Conservation (phyloP, 1,140 invertebrate genomes). For the Nylanderia fulva region DNA sequence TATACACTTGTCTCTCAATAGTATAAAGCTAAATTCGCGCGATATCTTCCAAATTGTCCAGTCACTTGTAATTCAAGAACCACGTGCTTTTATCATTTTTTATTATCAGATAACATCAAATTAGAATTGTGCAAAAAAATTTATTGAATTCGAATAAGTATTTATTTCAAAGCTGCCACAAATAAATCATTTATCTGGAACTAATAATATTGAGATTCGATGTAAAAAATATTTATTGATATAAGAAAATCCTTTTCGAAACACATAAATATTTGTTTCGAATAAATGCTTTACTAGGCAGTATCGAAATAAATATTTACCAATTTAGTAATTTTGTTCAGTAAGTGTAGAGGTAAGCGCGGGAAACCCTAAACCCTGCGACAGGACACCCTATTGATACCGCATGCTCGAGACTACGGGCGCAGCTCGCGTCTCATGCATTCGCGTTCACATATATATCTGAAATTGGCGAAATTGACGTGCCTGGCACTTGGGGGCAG, state of each 20-base stretch:
- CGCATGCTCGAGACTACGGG: constrained; percentile 19
- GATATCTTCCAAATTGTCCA: not conserved
- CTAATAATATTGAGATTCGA: too few species aligned
- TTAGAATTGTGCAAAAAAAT: too few species aligned
- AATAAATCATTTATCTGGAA: too few species aligned
- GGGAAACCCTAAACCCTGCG: not conserved
- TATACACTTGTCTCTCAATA: not conserved
- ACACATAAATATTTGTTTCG: too few species aligned
- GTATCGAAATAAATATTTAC: too few species aligned
- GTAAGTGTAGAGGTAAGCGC: not conserved
- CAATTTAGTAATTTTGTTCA: too few species aligned
- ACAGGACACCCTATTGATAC: constrained; percentile 30
- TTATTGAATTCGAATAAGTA: too few species aligned
- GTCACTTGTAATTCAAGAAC: not conserved
- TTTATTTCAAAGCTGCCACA: too few species aligned
- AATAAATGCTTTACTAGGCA: too few species aligned
- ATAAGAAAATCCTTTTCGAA: too few species aligned
- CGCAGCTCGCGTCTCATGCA: constrained; percentile 47
- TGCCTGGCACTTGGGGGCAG: constrained; percentile 51
- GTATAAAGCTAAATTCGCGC: not conserved
- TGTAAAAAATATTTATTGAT: too few species aligned
- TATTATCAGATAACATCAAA: not conserved
- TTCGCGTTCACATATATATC: constrained; percentile 55
- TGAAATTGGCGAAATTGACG: constrained; percentile 60
- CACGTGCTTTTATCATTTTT: too few species aligned